phyloP scores from a whole-genome alignment of 1,140 invertebrate genomes.

The Magallana gigas region DNA sequence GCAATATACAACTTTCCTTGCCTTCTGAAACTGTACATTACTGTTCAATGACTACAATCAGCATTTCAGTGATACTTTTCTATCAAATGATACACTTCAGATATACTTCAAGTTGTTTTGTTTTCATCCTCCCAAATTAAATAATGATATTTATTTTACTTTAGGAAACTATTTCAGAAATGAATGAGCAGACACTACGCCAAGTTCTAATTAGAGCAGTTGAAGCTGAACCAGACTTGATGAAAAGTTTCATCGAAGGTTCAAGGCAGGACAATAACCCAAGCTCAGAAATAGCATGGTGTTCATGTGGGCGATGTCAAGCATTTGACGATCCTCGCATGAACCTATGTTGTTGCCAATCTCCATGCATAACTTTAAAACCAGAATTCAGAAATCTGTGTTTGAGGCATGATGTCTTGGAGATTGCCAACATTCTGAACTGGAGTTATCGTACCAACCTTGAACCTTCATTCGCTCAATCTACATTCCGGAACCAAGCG shows the following conservation, averaged over 20 bases:
- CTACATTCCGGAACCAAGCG: neutral
- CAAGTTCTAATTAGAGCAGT: neutral
- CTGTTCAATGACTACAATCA: neutral
- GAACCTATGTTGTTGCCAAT: neutral
- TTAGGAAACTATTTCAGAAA: neutral
- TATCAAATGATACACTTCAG: neutral
- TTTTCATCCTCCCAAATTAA: neutral
- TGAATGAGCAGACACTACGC: neutral
- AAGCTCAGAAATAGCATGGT: neutral
- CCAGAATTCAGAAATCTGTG: neutral
- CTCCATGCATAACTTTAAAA: neutral
- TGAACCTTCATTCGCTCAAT: neutral
- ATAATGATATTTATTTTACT: neutral
- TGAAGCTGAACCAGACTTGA: neutral
- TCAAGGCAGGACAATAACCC: neutral
- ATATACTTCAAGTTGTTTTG: neutral
- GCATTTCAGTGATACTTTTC: neutral
- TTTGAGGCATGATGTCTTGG: neutral
- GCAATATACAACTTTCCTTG: neutral
- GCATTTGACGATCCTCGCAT: neutral
- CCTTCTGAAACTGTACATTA: neutral
- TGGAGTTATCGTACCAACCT: neutral
- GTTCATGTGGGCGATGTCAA: neutral
- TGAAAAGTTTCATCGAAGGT: neutral
- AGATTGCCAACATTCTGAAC: constrained; percentile 13